phyloP scores from a whole-genome alignment of 2,888 invertebrate genomes.

The Philereme vetulata region DNA sequence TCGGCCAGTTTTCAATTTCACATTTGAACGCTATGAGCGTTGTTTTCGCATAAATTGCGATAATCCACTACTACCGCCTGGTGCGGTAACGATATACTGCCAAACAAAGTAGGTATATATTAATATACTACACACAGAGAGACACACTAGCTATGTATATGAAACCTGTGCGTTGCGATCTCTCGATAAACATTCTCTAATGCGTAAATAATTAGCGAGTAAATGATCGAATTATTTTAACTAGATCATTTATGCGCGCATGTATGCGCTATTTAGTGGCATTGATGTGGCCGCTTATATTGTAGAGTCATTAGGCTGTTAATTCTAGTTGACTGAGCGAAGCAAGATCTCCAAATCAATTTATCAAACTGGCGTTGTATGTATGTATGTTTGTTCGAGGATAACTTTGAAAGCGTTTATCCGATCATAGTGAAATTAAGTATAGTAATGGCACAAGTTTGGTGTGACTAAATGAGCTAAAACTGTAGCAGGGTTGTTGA shows the following conservation, averaged over 20 bases:
- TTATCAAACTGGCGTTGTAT: too few relatives aligned
- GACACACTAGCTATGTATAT: neutral
- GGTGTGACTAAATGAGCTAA: too few relatives aligned
- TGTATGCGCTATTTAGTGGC: slow-evolving; percentile 25
- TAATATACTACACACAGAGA: too few relatives aligned
- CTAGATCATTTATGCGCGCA: too few relatives aligned
- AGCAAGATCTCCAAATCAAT: too few relatives aligned
- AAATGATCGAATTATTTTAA: slow-evolving; percentile 52
- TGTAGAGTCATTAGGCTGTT: too few relatives aligned
- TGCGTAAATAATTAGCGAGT: slow-evolving; percentile 53
- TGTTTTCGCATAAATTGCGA: slow-evolving; percentile 61
- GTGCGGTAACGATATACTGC: slow-evolving; percentile 43
- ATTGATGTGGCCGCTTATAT: slow-evolving; percentile 6
- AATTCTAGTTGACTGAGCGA: too few relatives aligned
- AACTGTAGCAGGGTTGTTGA: too few relatives aligned
- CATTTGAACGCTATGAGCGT: slow-evolving; percentile 59
- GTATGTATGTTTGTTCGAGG: too few relatives aligned
- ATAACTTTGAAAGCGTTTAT: too few relatives aligned
- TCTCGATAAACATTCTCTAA: slow-evolving; percentile 53
- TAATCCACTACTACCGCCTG: slow-evolving; percentile 39
- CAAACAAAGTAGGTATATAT: slow-evolving; percentile 1
- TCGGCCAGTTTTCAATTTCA: slow-evolving; percentile 66
- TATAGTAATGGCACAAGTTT: too few relatives aligned
- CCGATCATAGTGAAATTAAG: too few relatives aligned
- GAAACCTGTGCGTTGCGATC: slow-evolving; percentile 35